Base-by-base conservation (phyloP, 64 coral and sea anemone genomes). In the Montipora foliosa region DNA sequence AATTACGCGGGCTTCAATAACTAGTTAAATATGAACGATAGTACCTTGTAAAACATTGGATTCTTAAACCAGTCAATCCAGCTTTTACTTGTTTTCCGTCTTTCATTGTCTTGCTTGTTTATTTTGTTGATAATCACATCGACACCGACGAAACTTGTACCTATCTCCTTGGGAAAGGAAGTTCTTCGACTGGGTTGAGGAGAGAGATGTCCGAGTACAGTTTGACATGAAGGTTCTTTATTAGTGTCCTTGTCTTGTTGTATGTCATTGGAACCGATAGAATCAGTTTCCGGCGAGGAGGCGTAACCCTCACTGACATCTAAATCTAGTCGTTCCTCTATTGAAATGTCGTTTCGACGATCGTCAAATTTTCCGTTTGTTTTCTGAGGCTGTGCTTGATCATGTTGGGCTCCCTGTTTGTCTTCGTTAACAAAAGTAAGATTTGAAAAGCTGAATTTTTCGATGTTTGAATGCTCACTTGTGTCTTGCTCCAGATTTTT, bases 41-140 rank as follows among this genome's bases (percentile, higher is more conserved):
- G 13, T 86, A 86, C 82, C 82, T 86, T 70, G 50, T 86, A 86
- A 46, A 86, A 86, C 62, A 86, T 69, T 50, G 82, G 82, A 86
- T 45, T 86, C 17, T 86, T 86, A 20, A 86, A 86, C 82, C 82
- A 86, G 19, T 72, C 62, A 70, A 19, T 24, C 82, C 82, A 86
- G n/a, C 17, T 86, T 51, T 86, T 86, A 4, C 11, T 86, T 12
- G 82, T 50, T 71, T 86, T 86, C 68, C 45, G 2, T 7, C 8
- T 49, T 44, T 70, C 49, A 62, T 9, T 50, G 19, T 15, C 66
- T 1, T 50, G 66, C 45, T 86, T 20, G 45, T 25, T 71, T 4
- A 14, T 9, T 9, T 71, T n/a, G 16, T 86, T 47, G 14, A 86
- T 72, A 50, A 86, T 72, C 11, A 72, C 62, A 86, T 29, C 66